Percentiles rank a stretch among this genome's conserved stretches.
Conservation (phyloP, 1,140 invertebrate genomes). For the Drosophila bifasciata region DNA sequence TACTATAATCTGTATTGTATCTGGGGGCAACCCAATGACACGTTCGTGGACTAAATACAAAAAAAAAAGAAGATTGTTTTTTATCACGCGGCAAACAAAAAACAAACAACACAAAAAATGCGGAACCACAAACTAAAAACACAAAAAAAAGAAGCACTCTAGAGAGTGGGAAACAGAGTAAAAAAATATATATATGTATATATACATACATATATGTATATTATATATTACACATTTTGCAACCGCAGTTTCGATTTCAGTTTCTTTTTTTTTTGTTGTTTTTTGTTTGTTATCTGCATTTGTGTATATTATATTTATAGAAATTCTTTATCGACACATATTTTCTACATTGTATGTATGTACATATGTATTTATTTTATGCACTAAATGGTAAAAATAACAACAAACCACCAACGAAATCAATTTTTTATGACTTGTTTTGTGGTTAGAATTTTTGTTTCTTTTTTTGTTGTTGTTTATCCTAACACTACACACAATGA, state of each 20-base stretch:
- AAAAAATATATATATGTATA: constrained; percentile 6
- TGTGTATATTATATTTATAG: constrained; percentile 22
- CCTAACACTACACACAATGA: constrained; percentile 23
- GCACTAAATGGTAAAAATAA: constrained; percentile 5
- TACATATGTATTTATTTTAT: constrained; percentile 23
- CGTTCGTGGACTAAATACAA: constrained; percentile 36
- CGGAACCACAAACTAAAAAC: constrained; percentile 7
- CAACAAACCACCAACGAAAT: constrained; percentile 17
- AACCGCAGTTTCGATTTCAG: constrained; percentile 13
- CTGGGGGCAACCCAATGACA: constrained; percentile 43
- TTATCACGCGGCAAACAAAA: constrained; percentile 56
- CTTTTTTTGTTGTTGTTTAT: too few species aligned
- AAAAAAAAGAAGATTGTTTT: constrained; percentile 13
- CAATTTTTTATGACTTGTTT: constrained; percentile 40
- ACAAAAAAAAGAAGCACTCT: constrained; percentile 5
- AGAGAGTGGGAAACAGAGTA: not conserved
- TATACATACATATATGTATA: too few species aligned
- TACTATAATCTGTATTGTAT: not conserved
- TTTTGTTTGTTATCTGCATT: constrained; percentile 15
- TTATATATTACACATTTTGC: constrained; percentile 32
- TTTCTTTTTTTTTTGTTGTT: constrained; percentile 14
- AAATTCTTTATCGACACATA: constrained; percentile 41
- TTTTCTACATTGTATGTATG: constrained; percentile 11
- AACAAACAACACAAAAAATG: constrained; percentile 25
- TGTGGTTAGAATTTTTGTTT: constrained; percentile 25